Percentiles rank a stretch among this genome's conserved stretches.
Evolutionary conservation across 2,113 vertebrate genomes (phyloP).

Genomic region (Xiphias gladius): DNA sequence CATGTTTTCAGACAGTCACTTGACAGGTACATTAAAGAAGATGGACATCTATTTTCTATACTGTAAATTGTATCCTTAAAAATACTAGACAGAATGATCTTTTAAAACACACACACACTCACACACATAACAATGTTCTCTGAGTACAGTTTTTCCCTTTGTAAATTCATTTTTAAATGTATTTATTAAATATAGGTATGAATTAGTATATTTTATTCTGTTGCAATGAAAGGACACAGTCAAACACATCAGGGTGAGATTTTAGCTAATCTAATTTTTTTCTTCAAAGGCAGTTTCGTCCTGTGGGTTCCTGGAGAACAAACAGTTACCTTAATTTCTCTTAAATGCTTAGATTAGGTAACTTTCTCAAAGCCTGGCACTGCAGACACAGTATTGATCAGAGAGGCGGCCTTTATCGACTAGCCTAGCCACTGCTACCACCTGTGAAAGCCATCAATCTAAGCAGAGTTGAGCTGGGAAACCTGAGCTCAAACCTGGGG

Average conservation of each 20-base stretch:
- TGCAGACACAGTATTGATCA: conserved; percentile 57
- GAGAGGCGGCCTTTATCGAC: conserved; percentile 29
- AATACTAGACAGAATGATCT: background rate
- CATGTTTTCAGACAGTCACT: background rate
- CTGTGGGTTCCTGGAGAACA: background rate
- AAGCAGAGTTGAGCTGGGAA: conserved; percentile 22
- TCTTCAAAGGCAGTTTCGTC: conserved; percentile 9
- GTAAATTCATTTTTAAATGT: background rate
- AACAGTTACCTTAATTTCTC: conserved; percentile 23
- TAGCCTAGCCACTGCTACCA: conserved; percentile 19
- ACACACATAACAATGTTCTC: background rate
- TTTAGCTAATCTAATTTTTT: conserved; percentile 6
- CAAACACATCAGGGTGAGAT: background rate
- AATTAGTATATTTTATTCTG: background rate
- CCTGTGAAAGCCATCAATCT: conserved; percentile 42
- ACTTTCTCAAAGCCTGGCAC: conserved; percentile 17
- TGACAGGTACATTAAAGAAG: background rate
- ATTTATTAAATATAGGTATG: background rate
- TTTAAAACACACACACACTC: background rate
- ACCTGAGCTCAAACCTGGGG: too few species aligned
- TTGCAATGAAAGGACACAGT: background rate
- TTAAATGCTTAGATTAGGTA: conserved; percentile 22
- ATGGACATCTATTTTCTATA: background rate
- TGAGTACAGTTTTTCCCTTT: background rate
- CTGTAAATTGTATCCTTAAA: background rate